Conservation (phyloP, 2,797 vertebrate genomes). For the Characodon lateralis region DNA sequence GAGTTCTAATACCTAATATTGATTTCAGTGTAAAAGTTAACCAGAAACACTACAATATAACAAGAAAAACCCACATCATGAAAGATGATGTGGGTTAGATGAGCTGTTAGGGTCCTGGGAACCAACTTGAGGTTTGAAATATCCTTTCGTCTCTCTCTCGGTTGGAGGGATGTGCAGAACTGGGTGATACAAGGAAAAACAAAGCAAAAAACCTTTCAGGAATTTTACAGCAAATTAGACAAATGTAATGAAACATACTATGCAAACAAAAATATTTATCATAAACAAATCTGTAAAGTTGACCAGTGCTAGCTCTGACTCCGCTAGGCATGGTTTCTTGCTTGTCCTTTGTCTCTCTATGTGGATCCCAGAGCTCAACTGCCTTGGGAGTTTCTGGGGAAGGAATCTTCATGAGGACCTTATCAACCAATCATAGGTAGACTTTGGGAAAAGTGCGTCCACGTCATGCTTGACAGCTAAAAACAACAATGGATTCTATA, state of each 20-base stretch:
- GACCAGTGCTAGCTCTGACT: neutral
- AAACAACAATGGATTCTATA: neutral
- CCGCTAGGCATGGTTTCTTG: neutral
- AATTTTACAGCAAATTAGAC: neutral
- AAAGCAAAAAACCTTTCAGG: neutral
- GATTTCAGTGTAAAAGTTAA: neutral
- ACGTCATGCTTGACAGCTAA: neutral
- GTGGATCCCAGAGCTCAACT: neutral
- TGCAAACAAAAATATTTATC: neutral
- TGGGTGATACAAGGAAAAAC: neutral
- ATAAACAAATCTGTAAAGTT: neutral
- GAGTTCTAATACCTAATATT: neutral
- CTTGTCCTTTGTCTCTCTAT: neutral
- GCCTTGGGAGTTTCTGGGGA: neutral
- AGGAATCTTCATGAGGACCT: neutral
- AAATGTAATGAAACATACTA: neutral
- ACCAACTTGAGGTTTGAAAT: neutral
- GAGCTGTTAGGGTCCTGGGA: neutral
- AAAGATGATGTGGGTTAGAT: neutral
- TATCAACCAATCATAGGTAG: neutral
- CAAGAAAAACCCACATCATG: neutral
- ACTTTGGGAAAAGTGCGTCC: neutral
- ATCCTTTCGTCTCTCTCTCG: neutral
- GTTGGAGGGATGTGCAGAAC: neutral
- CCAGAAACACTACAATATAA: neutral